A percentile compares a stretch with the other conserved stretches of the same genome.
These are phyloP conservation scores for Altica lythri DNA, from an alignment of 2,888 invertebrate genomes.

Conservation along the genomic window DNA sequence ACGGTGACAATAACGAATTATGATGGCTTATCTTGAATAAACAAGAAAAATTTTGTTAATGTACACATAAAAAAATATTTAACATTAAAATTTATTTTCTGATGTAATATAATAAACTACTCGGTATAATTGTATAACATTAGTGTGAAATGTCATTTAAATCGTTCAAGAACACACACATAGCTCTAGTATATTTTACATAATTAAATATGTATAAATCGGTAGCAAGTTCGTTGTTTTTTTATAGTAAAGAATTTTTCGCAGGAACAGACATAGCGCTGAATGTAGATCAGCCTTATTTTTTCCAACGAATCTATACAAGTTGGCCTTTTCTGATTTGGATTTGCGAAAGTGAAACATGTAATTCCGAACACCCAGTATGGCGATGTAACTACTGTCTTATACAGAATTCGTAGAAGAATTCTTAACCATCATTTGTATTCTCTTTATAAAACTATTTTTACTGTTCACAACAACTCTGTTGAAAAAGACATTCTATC, in stretches of 20 bases:
- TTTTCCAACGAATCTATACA: conserved; percentile 16
- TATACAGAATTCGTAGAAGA: conserved; percentile 37
- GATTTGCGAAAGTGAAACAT: conserved; percentile 38
- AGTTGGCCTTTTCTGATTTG: conserved; percentile 27
- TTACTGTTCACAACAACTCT: conserved; percentile 23
- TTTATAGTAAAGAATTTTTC: conserved; percentile 13
- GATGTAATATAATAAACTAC: too few relatives aligned
- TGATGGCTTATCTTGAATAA: too few relatives aligned
- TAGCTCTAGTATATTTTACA: too few relatives aligned
- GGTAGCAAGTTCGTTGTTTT: neutral
- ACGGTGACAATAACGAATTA: too few relatives aligned
- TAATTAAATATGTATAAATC: neutral
- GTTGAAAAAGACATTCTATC: conserved; percentile 36
- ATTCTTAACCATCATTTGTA: conserved; percentile 35
- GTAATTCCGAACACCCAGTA: conserved; percentile 38
- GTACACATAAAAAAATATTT: too few relatives aligned
- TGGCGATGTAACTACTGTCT: conserved; percentile 31
- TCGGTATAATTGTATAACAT: too few relatives aligned
- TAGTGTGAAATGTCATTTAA: too few relatives aligned
- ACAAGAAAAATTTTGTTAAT: too few relatives aligned
- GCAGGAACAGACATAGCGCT: conserved; percentile 23
- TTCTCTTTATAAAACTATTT: conserved; percentile 35
- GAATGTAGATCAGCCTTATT: conserved; percentile 34
- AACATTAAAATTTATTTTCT: too few relatives aligned
- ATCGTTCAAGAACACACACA: neutral